A percentile compares a stretch with the other conserved stretches of the same genome.
Evolutionary conservation across 1,140 invertebrate genomes (phyloP).

Genomic region (Anastrepha ludens): DNA sequence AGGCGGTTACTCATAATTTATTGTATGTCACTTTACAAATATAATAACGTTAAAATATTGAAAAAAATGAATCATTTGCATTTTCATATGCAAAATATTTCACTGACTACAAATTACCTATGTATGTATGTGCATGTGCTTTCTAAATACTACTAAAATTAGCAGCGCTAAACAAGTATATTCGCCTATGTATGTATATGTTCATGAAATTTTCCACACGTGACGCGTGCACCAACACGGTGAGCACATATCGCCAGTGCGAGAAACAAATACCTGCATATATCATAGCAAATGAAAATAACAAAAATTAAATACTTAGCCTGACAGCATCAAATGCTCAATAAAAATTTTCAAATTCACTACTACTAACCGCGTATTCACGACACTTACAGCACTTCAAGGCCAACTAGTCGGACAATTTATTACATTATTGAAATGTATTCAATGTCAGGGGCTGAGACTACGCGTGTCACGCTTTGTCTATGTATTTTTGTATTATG

Average conservation of each 20-base stretch:
- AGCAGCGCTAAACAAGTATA: neutral
- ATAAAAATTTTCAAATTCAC: conserved; percentile 45
- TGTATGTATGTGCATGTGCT: neutral
- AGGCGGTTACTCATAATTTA: too few relatives aligned
- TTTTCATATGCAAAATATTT: too few relatives aligned
- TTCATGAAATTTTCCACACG: conserved; percentile 44
- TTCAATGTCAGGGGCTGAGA: conserved; percentile 44
- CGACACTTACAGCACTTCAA: conserved; percentile 11
- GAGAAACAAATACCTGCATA: neutral
- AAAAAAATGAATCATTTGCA: too few relatives aligned
- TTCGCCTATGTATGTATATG: neutral
- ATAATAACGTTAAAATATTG: neutral
- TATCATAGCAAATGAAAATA: neutral
- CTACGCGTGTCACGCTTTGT: neutral
- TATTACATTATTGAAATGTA: conserved; percentile 22
- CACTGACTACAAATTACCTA: too few relatives aligned
- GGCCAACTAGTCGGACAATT: conserved; percentile 30
- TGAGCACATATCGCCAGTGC: neutral
- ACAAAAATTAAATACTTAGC: neutral
- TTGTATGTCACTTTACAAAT: neutral
- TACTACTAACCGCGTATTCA: conserved; percentile 1
- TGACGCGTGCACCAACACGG: conserved; percentile 1
- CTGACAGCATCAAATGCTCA: neutral
- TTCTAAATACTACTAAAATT: neutral
- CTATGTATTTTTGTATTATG: neutral